phyloP scores from a whole-genome alignment of 2,113 vertebrate genomes.

The Perognathus longimembris region DNA sequence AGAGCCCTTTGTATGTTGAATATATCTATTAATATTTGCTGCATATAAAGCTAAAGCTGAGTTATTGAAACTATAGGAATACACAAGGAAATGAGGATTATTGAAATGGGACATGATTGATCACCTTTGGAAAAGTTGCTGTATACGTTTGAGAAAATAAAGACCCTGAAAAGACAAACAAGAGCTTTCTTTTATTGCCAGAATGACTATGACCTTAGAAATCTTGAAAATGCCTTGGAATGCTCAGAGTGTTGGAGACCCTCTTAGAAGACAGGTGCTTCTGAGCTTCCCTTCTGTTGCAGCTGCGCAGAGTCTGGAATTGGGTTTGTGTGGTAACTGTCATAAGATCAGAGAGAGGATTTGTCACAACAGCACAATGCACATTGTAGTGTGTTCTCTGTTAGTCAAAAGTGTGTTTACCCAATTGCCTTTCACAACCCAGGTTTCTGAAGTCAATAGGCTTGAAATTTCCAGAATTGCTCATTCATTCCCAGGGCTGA shows the following conservation, averaged over 20 bases:
- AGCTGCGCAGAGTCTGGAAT: background rate
- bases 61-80: background rate
- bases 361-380: background rate
- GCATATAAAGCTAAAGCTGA: background rate
- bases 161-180: background rate
- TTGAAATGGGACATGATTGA: background rate
- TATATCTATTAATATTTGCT: background rate
- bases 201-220: background rate
- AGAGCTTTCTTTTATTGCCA: background rate
- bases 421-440: background rate
- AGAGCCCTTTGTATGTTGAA: background rate
- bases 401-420: background rate
- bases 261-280: background rate
- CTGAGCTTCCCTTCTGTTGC: background rate
- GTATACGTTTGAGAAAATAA: background rate
- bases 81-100: background rate
- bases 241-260: accelerated
- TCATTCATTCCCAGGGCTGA: background rate
- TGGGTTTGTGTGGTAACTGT: background rate
- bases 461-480: background rate
- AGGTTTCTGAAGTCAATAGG: background rate
- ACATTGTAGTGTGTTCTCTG: background rate
- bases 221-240: background rate
- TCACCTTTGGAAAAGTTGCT: background rate
- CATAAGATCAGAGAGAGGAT: background rate